These are phyloP conservation scores for Pteropus alecto DNA, from an alignment of 2,113 vertebrate species.

Conservation along the genomic window DNA sequence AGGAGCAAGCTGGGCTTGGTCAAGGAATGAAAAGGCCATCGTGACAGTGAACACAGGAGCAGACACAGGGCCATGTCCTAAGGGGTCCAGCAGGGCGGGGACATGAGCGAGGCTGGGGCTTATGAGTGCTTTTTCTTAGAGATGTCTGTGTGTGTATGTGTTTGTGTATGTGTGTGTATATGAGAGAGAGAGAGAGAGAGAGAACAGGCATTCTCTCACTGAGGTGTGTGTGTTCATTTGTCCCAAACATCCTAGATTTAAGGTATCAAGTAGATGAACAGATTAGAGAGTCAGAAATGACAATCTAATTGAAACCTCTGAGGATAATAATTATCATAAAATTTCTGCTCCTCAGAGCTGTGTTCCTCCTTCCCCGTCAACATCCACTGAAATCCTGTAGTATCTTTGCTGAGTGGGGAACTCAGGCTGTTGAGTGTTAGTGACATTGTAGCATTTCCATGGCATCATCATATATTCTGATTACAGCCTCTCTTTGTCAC, in stretches of 20 bases:
- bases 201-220: background rate
- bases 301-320: background rate
- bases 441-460: background rate
- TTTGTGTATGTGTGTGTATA: too few species aligned
- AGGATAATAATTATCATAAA: background rate
- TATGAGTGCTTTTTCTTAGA: background rate
- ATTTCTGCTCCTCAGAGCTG: background rate
- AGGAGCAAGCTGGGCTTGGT: background rate
- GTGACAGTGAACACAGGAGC: accelerated
- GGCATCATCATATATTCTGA: background rate
- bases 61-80: background rate
- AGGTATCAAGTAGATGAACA: background rate
- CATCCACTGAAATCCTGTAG: accelerated
- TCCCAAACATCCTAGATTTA: background rate
- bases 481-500: background rate
- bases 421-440: accelerated
- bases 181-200: background rate
- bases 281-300: background rate
- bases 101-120: background rate
- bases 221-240: background rate
- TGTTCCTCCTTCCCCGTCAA: background rate
- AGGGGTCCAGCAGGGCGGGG: background rate
- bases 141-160: background rate
- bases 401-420: background rate
- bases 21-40: background rate